Conservation (phyloP, 2,888 invertebrate species). For the Nowickia ferox region DNA sequence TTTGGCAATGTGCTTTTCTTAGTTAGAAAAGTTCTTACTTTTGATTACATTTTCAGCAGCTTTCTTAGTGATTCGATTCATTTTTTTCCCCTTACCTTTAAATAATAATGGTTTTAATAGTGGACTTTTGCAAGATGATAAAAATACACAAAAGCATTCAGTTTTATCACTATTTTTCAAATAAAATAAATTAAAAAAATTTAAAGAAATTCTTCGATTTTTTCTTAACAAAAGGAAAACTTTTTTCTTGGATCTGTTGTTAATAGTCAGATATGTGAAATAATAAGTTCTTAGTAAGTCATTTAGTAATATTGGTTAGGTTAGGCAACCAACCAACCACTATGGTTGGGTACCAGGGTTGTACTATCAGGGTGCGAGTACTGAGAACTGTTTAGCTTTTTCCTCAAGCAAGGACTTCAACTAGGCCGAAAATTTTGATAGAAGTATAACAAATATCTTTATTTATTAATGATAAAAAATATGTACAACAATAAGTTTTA, state of each 20-base stretch:
- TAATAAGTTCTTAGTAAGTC: background rate
- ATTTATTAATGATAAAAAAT: too few species aligned
- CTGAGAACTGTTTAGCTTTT: too few species aligned
- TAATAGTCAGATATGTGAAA: background rate
- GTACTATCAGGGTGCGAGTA: too few species aligned
- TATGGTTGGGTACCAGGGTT: too few species aligned
- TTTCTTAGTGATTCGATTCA: constrained; percentile 18
- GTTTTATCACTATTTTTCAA: constrained; percentile 47
- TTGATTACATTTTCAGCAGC: constrained; percentile 47
- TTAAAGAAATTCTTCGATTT: constrained; percentile 18
- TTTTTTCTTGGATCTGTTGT: background rate
- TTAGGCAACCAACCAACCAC: too few species aligned
- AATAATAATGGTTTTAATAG: constrained; percentile 17
- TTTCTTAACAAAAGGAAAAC: constrained; percentile 12
- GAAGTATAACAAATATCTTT: too few species aligned
- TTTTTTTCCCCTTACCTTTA: constrained; percentile 29
- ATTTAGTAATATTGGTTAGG: too few species aligned
- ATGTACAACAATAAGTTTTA: too few species aligned
- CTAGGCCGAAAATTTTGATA: too few species aligned
- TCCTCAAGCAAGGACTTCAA: too few species aligned
- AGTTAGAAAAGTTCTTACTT: constrained; percentile 43
- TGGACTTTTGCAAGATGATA: constrained; percentile 19
- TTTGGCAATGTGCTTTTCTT: constrained; percentile 58
- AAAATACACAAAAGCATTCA: constrained; percentile 41
- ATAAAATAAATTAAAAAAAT: constrained; percentile 2